Base-by-base conservation (phyloP, 2,888 invertebrate genomes). In the Epirrita christyi region DNA sequence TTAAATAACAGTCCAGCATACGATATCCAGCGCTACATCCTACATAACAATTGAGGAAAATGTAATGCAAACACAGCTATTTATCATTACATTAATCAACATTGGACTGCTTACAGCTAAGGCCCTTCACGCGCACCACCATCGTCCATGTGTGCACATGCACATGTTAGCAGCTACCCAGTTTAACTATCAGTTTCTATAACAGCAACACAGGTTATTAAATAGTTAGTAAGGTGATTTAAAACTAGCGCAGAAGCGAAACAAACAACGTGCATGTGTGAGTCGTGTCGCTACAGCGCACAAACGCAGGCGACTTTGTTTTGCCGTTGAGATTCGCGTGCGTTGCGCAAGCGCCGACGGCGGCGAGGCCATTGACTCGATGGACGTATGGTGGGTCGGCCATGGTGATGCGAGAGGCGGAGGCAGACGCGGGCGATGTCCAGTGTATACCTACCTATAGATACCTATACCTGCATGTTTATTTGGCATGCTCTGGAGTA, bases 251-350 rank as follows among this genome's bases (percentile, higher is more conserved):
- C 58, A 64, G 43, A 52, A 54, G 32, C 54, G 38, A 53, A 62
- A 67, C 75, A 63, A 71, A 75, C 68, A 67, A 63, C 50, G 29
- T 56, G 55, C 38, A 55, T 69, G 73, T 76, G 71, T 67, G 70
- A 67, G 75, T 71, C 70, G 27, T 62, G 69, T 67, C 58, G 55
- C 72, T 70, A 72, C 21, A 21, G 21, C 84, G 81, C 83, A 81
- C 83, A 75, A 63, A 68, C 66, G 68, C 62, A 66, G 64, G 65
- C 81, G 83, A 87, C 81, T 87, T 88, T 89, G 89, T 91, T 91
- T 91, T 88, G 90, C 86, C 78, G 88, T 87, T 80, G 87, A 92
- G 92, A 92, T 92, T 92, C 90, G 92, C 85, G 89, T 85, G 86
- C 77, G 85, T 91, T 91, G 91, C 90, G 92, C 91, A 91, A 91